Base-by-base conservation (phyloP, 2,888 invertebrate species). In the Lamellibrachia satsuma region DNA sequence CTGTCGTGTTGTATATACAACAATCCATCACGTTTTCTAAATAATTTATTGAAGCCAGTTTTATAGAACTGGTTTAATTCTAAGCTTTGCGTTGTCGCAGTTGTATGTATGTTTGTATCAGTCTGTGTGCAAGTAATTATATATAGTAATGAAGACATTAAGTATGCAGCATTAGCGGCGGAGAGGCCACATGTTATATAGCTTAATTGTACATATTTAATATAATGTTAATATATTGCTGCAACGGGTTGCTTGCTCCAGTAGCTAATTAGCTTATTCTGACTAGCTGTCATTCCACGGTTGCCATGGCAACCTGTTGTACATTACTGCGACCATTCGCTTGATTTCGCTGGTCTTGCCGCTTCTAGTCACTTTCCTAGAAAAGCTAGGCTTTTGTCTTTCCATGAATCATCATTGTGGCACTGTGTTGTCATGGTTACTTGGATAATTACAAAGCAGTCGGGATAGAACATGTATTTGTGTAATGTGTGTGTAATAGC, bases 11-110 rank as follows among this genome's bases (percentile, higher is more conserved):
- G 75, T 75, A 75, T 22, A 75, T 75, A 75, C 75, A 22, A 75
- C 75, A 6, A 75, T 75, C 75, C 75, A 75, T 75, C 75, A n/a
- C n/a, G 75, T 75, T 75, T 75, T 75, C 75, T 75, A 75, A 75
- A n/a, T 75, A 75, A 75, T 75, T 75, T 75, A 75, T 75, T 75
- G 22, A 22, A 75, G n/a, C 75, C 75, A 75, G 75, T 75, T 75
- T 75, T 75, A 75, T 75, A 75, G 75, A 75, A 75, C 75, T 75
- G 75, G 75, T 75, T 75, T 75, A 75, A 75, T 75, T 75, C n/a
- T 75, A 75, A n/a, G 75, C 75, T 75, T 75, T 22, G 75, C n/a
- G 75, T 75, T 6, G 75, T 15, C 75, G 22, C 75, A 22, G 75
- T 75, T n/a, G 75, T 22, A 75, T 75, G 75, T 75, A 6, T 75